Evolutionary conservation across 2,113 vertebrate species (phyloP), one percentile per base, ranked within the genome.

Genomic region (Dascyllus trimaculatus): DNA sequence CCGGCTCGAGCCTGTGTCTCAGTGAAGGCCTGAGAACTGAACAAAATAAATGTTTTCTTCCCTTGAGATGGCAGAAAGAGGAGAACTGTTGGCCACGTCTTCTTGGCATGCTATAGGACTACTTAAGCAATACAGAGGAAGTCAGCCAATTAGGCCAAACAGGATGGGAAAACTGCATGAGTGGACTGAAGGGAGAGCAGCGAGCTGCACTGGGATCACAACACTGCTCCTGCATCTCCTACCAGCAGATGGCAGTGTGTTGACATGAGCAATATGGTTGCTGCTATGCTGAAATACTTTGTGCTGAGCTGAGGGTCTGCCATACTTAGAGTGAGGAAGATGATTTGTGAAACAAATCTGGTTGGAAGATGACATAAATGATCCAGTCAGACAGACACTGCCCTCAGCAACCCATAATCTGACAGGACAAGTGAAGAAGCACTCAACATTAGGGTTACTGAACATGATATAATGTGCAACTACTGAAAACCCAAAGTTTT

Each of bases 231-330:
- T 78, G 40, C 3, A 2, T 38, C 32, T 62, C 5, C 13, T 19
- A 74, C 75, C 90, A 90, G 60, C 54, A 91, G 90, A 63, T 81
- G 91, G 74, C 86, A 74, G 65, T 67, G 40, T 78, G 58, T 26
- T 62, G 43, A 62, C 65, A 84, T 18, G 1, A 79, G 56, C 11
- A 24, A 59, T 45, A 4, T 43, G 40, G 40, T 43, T 14, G 13
- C 32, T 29, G 43, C 65, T 29, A 3, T 17, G 2, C 66, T 45
- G 52, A 65, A 7, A 24, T 5, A 24, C 26, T 59, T 21, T 9
- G 17, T 22, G 43, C 22, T 53, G 22, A 45, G 40, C 54, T 66
- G 52, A 71, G 11, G 43, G 11, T 48, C 54, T 59, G 18, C 19
- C 5, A 19, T 9, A 1, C 3, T 58, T 14, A 13, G 2, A 40